Evolutionary conservation across 1,140 invertebrate species (phyloP), one percentile per base, ranked within the genome.

Genomic region (Drosophila insularis): DNA sequence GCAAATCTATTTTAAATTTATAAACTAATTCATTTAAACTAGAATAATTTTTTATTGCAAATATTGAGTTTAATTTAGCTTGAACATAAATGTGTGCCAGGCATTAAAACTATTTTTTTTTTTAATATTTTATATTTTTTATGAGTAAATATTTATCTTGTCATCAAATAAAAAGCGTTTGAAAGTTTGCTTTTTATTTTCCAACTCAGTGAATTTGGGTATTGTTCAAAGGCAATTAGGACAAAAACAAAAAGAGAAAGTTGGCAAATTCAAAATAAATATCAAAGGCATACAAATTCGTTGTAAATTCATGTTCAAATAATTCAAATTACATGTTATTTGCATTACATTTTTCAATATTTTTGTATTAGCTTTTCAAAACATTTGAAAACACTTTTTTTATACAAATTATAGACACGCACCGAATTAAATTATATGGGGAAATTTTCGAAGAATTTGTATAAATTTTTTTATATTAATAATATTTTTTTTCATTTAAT

Each of bases 371-470:
- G 35, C 14, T 59, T 72, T 68, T 59, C 19, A 63, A 27, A 27
- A 53, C 72, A 54, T 84, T 76, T 71, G 56, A 59, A 68, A 73
- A 66, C 69, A 81, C 81, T 68, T 61, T 63, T 74, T 74, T 74
- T 72, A 75, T 66, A 78, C 1, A 70, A 85, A 81, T 81, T 62
- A 85, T 76, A 86, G 66, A 62, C 81, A 86, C 81, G 75, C 64
- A 63, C 74, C 71, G 77, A 40, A 55, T 54, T 63, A 84, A 71
- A 75, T 54, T 68, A 81, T 86, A 81, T 68, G 56, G 66, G 66
- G 17, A 21, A 50, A 50, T 50, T 76, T 56, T 63, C 27, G 23
- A 14, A 46, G 50, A 61, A 70, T 72, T 32, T 84, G 43, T 70
- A 50, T 50, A 50, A 50, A 50, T 50, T 50, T 46, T 43, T 2